phyloP scores from a whole-genome alignment of 2,797 vertebrate genomes.

The Sebastes itinus region DNA sequence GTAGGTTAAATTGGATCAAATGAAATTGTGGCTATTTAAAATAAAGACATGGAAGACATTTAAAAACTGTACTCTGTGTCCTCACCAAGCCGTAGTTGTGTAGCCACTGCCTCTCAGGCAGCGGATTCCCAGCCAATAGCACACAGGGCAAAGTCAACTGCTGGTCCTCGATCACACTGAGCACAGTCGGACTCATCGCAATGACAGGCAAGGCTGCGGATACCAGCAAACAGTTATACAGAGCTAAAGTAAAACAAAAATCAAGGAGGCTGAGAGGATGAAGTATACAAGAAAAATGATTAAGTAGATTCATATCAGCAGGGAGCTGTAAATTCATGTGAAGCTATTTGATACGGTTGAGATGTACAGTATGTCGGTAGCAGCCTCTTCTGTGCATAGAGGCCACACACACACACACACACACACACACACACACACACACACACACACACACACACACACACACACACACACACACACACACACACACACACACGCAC shows the following conservation, averaged over 20 bases:
- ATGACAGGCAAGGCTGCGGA: slow-evolving; percentile 88
- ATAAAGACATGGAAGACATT: not conserved
- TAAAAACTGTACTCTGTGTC: not conserved
- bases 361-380: not conserved
- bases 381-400: not conserved
- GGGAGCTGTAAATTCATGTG: not conserved
- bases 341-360: not conserved
- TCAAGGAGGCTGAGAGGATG: not conserved
- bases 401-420: not conserved
- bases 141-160: slow-evolving; percentile 92
- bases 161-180: slow-evolving; percentile 91
- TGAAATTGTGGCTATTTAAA: not conserved
- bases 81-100: slow-evolving; percentile 91
- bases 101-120: slow-evolving; percentile 93
- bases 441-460: no score
- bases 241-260: not conserved
- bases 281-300: not conserved
- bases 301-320: not conserved
- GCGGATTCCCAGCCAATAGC: slow-evolving; percentile 92
- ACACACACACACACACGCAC: not conserved
- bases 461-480: not conserved
- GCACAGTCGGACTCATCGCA: slow-evolving; percentile 87
- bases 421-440: not conserved
- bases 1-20: not conserved
- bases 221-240: not conserved